Evolutionary conservation across 2,113 vertebrate genomes (phyloP), one percentile per base, ranked within the genome.

Genomic region (Elgaria multicarinata): DNA sequence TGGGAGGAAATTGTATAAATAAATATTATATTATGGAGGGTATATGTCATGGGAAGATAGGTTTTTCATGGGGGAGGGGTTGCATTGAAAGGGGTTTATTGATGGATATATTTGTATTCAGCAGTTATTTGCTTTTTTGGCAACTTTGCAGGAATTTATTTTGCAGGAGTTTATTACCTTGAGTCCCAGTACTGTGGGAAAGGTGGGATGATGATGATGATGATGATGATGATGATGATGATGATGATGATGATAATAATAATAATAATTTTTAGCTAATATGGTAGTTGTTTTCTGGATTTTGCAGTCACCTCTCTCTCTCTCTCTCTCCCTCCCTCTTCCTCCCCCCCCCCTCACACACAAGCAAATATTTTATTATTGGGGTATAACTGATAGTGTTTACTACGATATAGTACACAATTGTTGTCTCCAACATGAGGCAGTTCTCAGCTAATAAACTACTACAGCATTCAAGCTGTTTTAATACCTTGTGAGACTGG

Each of bases 1-100:
- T 86, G 44, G 86, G 39, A n/a, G 91, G 86, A 58, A 72, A 24
- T 50, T 86, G 7, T 72, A 50, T 78, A 80, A 55, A 8, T 85
- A 85, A 39, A 84, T 71, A 22, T 69, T 79, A 83, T 84, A 12
- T 44, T 13, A 0, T 12, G 46, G 62, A 71, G 13, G n/a, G 16
- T 6, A 16, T 80, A 50, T 72, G 66, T 58, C 28, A 81, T 28
- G 26, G n/a, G 22, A 58, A 50, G 33, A 58, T 42, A 20, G 39
- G 18, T 24, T 62, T 72, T n/a, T 83, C 14, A 67, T 50, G 22
- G 44, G 44, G 64, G 28, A 3, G 66, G 28, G 7, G 53, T 58
- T 81, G 31, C 31, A 46, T n/a, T 39, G 74, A 66, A 44, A 58
- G 39, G 42, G 20, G 71, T 81, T 71, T 42, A 46, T 66, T 71